Percentiles rank a stretch among this genome's conserved stretches.
These are phyloP conservation scores for Tachysurus vachellii DNA, from an alignment of 2,113 vertebrate genomes.

Conservation along the genomic window DNA sequence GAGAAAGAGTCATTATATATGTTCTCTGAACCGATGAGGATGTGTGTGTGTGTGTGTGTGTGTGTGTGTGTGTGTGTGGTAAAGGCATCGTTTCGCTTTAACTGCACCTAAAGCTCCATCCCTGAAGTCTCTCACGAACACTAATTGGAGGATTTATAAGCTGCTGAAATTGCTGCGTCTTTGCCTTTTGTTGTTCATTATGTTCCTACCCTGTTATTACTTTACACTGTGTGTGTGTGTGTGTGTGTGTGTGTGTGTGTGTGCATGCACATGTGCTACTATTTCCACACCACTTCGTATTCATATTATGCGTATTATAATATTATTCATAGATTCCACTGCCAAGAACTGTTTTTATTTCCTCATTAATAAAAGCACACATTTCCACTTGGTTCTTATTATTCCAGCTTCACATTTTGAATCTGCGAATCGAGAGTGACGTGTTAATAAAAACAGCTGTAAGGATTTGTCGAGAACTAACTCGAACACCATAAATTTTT, in stretches of 20 bases:
- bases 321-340: conserved; percentile 15
- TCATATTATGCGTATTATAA: conserved; percentile 15
- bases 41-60: background rate
- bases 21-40: background rate
- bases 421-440: background rate
- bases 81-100: conserved; percentile 44
- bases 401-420: background rate
- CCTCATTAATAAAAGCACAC: background rate
- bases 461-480: background rate
- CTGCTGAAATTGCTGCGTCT: conserved; percentile 38
- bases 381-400: background rate
- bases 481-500: background rate
- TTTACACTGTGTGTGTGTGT: background rate
- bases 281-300: background rate
- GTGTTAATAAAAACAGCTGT: background rate
- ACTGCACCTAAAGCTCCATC: conserved; percentile 16
- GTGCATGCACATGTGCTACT: background rate
- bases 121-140: conserved; percentile 42
- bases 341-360: conserved; percentile 5
- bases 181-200: conserved; percentile 2
- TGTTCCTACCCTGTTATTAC: conserved; percentile 11
- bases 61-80: conserved; percentile 7
- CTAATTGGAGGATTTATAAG: conserved; percentile 57
- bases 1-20: background rate
- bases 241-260: background rate